phyloP scores from a whole-genome alignment of 1,140 invertebrate genomes.

The Probaryconus sp. region DNA sequence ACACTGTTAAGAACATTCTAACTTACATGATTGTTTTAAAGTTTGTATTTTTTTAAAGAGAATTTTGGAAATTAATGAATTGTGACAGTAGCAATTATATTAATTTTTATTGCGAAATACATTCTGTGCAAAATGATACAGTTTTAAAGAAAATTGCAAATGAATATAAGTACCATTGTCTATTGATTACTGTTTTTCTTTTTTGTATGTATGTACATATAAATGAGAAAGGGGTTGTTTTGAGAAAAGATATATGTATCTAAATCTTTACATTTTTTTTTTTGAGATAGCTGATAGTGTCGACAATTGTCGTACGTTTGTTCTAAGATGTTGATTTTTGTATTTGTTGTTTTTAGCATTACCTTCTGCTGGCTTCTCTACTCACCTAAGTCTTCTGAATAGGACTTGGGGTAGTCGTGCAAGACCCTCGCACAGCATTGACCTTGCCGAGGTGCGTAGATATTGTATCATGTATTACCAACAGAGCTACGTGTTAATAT shows the following conservation, averaged over 20 bases:
- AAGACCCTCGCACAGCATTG: slow-evolving; percentile 79
- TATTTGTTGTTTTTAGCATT: slow-evolving; percentile 68
- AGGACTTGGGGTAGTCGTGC: slow-evolving; percentile 79
- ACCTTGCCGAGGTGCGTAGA: slow-evolving; percentile 79
- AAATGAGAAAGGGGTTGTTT: no score
- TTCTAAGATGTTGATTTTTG: slow-evolving; percentile 63
- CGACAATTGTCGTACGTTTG: slow-evolving; percentile 23
- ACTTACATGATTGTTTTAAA: slow-evolving; percentile 1
- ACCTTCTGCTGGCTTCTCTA: slow-evolving; percentile 77
- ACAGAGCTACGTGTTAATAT: slow-evolving; percentile 80
- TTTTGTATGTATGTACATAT: no score
- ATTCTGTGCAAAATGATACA: slow-evolving; percentile 1
- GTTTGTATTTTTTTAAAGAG: no score
- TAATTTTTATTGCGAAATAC: no score
- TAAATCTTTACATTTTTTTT: no score
- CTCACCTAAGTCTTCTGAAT: slow-evolving; percentile 77
- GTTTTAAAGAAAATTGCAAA: not conserved
- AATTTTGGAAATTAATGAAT: no score
- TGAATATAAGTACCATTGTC: no score
- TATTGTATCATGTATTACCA: slow-evolving; percentile 80
- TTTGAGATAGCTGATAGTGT: not conserved
- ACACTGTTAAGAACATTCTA: slow-evolving; percentile 33
- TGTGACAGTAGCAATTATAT: no score
- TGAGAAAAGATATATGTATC: no score
- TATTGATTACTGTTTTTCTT: no score